phyloP scores from a whole-genome alignment of 2,113 vertebrate species.

The Sakesphorus luctuosus region DNA sequence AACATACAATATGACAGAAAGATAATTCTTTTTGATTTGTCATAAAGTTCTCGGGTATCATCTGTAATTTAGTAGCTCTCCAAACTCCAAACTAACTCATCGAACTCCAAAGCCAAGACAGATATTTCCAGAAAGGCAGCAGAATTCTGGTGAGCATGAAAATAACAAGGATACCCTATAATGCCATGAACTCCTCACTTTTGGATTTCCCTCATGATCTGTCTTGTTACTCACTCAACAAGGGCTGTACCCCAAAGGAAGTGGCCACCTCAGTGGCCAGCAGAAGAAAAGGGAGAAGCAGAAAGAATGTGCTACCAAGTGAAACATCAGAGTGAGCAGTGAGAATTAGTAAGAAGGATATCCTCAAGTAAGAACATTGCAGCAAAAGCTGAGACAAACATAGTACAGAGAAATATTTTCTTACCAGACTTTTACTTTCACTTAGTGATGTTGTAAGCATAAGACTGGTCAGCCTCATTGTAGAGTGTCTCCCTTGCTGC shows the following conservation, averaged over 20 bases:
- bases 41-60: background rate
- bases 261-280: background rate
- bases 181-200: background rate
- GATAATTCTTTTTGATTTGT: background rate
- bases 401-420: background rate
- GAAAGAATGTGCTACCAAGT: background rate
- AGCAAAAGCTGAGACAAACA: background rate
- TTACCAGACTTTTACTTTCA: background rate
- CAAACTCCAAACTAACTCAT: background rate
- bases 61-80: background rate
- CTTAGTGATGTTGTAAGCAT: background rate
- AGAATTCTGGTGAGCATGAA: background rate
- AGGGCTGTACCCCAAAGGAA: background rate
- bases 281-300: background rate
- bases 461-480: background rate
- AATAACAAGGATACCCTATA: background rate
- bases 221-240: background rate
- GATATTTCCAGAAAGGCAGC: background rate
- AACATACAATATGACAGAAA: background rate
- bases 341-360: background rate
- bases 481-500: background rate
- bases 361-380: background rate
- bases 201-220: background rate
- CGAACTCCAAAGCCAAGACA: background rate
- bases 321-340: background rate